A percentile compares a stretch with the other conserved stretches of the same genome.
phyloP scores from a whole-genome alignment of 2,113 vertebrate species.

The Chlorocebus sabaeus region DNA sequence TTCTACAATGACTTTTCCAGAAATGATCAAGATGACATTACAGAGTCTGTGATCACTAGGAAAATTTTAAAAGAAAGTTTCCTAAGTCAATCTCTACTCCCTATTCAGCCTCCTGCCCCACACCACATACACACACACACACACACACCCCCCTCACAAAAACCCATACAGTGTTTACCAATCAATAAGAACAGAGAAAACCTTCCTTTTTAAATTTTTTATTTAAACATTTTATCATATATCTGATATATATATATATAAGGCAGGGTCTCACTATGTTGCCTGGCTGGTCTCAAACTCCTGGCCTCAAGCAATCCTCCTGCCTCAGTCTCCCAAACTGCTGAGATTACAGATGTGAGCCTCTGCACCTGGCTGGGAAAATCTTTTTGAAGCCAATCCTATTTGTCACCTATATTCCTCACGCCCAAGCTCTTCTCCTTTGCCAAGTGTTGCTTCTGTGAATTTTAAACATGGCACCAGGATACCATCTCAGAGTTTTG shows the following conservation, averaged over 20 bases:
- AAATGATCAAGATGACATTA: background rate
- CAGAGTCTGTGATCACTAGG: background rate
- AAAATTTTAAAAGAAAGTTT: constrained; percentile 7
- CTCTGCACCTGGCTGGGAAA: background rate
- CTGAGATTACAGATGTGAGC: too few relatives aligned
- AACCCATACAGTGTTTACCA: background rate
- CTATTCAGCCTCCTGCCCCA: rapidly evolving
- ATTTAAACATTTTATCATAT: too few relatives aligned
- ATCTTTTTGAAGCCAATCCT: background rate
- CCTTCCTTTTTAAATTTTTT: background rate
- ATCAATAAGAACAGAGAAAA: background rate
- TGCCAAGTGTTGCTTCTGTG: background rate
- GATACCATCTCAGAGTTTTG: background rate
- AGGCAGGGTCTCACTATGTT: too few relatives aligned
- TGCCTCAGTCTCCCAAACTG: too few relatives aligned
- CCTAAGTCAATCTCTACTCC: background rate
- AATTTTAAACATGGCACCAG: background rate
- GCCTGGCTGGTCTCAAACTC: too few relatives aligned
- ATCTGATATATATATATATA: too few relatives aligned
- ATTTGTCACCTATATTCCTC: background rate
- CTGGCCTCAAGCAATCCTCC: too few relatives aligned
- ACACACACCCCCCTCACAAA: background rate
- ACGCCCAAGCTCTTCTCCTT: background rate
- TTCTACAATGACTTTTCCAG: background rate
- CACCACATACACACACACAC: background rate